Evolutionary conservation across 1,140 invertebrate genomes (phyloP), one percentile per base, ranked within the genome.

Genomic region (Stegodyphus mimosarum): DNA sequence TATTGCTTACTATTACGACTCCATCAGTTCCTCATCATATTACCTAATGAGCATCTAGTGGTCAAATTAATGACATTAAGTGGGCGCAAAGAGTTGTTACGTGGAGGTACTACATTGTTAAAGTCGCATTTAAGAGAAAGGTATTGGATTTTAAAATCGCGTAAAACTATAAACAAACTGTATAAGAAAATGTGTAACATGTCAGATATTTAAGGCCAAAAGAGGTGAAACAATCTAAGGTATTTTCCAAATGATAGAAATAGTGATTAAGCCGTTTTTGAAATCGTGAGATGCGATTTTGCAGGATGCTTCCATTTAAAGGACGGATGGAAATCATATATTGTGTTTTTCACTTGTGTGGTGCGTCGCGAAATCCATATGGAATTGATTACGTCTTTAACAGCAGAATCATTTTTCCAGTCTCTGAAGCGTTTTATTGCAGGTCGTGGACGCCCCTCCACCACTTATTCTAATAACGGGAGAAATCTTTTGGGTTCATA

Each of bases 341-440:
- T 91, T 10, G 89, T 88, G 11, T 3, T 92, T 6, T 92, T 91
- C 74, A 88, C 91, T 6, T 92, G 91, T 77, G 89, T 91, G n/a
- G 60, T 87, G 3, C 90, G 89, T 0, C 90, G 88, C 90, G 89
- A 89, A 88, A 90, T 88, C 88, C 91, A 91, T 90, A 89, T 90
- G 88, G 92, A 89, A 90, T 86, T 86, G 88, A 89, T 90, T 87
- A 88, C 88, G 0, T 87, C 89, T 77, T 67, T 92, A 9, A 87
- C 89, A 5, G 89, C 91, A 2, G 88, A 90, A 73, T 86, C 87
- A 5, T 92, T 92, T 75, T 72, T 91, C 6, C 86, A 89, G 52
- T 7, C 88, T 89, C 81, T 92, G 2, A 83, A 88, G 13, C 75
- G 91, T 15, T 92, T 92, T 83, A 87, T 89, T 5, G 83, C 89